Evolutionary conservation across 2,888 invertebrate species (phyloP), one percentile per base, ranked within the genome.

Genomic region (Diabrotica balteata): DNA sequence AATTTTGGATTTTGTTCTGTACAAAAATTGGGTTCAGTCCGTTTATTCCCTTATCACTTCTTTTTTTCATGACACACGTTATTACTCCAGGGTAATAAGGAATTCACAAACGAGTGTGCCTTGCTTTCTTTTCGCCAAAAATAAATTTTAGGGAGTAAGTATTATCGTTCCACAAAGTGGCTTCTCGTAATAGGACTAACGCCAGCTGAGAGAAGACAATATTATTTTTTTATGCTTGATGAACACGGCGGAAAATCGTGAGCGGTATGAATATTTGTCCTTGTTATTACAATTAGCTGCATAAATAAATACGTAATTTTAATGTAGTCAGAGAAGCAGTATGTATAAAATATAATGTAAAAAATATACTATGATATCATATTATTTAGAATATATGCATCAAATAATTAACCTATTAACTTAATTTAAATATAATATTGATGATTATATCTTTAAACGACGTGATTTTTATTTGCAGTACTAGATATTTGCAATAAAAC

Each of bases 11-110:
- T 64, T 59, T 52, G 44, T 58, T 59, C 50, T 17, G 64, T 46
- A 64, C 55, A 64, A 59, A 64, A 64, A 64, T 52, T 59, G 64
- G 64, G 58, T 64, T 59, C 58, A 58, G 51, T 59, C 58, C 45
- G 52, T 52, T 64, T 52, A 47, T 51, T 64, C 64, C 43, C 64
- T 64, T 64, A 64, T 64, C 58, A 43, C 50, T 51, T 55, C 49
- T 63, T 57, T 64, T 58, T 64, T 64, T 64, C 64, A 59, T 58
- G 64, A 64, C 64, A 64, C 64, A 64, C 58, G 64, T 64, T 64
- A 64, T 64, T 68, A 69, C 66, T 62, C 65, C 43, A n/a, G 66
- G 66, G 67, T 63, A 67, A 67, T 63, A 63, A 63, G 67, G 47
- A 53, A 61, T 68, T 65, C 64, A 68, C 68, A 61, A 68, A 68